Conservation (phyloP, 2,797 vertebrate species). For the Pseudochaenichthys georgianus region DNA sequence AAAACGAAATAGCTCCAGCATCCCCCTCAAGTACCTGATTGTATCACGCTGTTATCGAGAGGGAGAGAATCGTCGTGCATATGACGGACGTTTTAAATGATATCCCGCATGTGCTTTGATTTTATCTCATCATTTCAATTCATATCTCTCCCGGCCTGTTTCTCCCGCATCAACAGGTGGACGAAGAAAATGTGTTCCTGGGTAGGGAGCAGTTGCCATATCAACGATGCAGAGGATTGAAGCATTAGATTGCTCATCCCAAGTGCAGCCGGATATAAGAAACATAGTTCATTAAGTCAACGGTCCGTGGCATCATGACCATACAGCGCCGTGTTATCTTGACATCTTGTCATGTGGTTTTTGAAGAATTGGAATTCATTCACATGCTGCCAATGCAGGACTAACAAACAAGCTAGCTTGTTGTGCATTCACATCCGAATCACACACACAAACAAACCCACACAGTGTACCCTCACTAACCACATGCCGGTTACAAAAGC, state of each 20-base stretch:
- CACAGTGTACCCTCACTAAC: slow-evolving; percentile 9
- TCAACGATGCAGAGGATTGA: slow-evolving; percentile 54
- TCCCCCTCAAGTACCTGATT: slow-evolving; percentile 26
- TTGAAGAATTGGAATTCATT: slow-evolving; percentile 31
- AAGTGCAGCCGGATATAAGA: slow-evolving; percentile 37
- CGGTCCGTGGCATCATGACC: slow-evolving; percentile 1
- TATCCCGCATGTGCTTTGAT: slow-evolving; percentile 25
- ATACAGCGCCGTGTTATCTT: not conserved
- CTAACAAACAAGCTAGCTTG: slow-evolving; percentile 9
- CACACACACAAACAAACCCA: slow-evolving; percentile 14
- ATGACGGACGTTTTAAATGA: slow-evolving; percentile 45
- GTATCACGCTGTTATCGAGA: slow-evolving; percentile 43
- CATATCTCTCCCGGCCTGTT: slow-evolving; percentile 6
- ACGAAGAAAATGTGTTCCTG: slow-evolving; percentile 36
- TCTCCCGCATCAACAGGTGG: slow-evolving; percentile 58
- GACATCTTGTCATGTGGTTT: slow-evolving; percentile 36
- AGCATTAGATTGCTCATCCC: slow-evolving; percentile 30
- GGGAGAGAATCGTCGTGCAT: slow-evolving; percentile 22
- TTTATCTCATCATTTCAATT: slow-evolving; percentile 33
- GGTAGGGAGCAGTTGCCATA: slow-evolving; percentile 61
- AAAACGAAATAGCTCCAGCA: slow-evolving; percentile 2
- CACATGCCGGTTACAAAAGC: slow-evolving; percentile 45
- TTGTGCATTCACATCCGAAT: slow-evolving; percentile 7
- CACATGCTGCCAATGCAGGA: not conserved
- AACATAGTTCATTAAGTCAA: slow-evolving; percentile 9